phyloP scores from a whole-genome alignment of 1,140 invertebrate species.

The Chionoecetes opilio region DNA sequence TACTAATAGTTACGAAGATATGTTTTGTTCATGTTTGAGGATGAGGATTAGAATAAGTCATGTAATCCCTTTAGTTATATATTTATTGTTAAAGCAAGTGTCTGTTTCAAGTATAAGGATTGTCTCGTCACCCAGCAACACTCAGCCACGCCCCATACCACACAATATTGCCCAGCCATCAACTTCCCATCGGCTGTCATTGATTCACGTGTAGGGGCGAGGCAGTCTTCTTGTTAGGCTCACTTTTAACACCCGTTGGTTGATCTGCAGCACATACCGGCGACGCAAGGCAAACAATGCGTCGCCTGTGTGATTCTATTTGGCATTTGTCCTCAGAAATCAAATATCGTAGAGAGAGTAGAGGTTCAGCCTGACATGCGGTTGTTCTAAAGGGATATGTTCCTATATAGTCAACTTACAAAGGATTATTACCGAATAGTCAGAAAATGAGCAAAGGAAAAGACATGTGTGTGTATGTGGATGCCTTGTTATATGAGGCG shows the following conservation, averaged over 20 bases:
- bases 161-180: not conserved
- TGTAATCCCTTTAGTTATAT: too few relatives aligned
- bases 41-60: not conserved
- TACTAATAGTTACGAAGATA: not conserved
- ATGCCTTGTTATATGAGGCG: too few relatives aligned
- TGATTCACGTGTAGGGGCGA: not conserved
- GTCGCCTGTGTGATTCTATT: not conserved
- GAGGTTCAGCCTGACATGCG: not conserved
- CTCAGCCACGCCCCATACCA: not conserved
- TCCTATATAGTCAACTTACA: not conserved
- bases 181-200: not conserved
- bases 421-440: too few relatives aligned
- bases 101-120: not conserved
- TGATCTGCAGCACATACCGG: not conserved
- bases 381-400: not conserved
- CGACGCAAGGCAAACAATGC: not conserved
- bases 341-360: not conserved
- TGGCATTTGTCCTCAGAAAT: not conserved
- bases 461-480: not conserved
- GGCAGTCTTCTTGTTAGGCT: conserved; percentile 25
- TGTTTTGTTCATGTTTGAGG: not conserved
- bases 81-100: not conserved
- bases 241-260: not conserved
- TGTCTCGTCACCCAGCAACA: not conserved
- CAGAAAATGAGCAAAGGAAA: not conserved